Base-by-base conservation (phyloP, 2,888 invertebrate genomes). In the Protodeltote pygarga region DNA sequence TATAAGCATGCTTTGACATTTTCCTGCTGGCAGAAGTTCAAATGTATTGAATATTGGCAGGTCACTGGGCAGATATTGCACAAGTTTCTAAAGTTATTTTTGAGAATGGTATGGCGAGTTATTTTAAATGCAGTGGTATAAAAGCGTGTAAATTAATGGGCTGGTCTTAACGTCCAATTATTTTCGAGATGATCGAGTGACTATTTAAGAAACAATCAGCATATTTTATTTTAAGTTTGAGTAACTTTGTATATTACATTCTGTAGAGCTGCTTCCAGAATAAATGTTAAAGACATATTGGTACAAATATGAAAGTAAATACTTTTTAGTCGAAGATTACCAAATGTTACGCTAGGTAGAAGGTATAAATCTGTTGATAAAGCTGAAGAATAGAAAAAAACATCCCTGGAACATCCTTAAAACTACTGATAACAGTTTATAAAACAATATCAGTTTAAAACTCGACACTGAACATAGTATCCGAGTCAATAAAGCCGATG, bases 21-120 rank as follows among this genome's bases (percentile, higher is more conserved):
- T 57, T 38, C 20, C 34, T 37, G 29, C 48, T 71, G 65, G 70
- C 70, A 64, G 23, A 10, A 29, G 1, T n/a, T 60, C 68, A 64
- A 67, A 29, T 41, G 47, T 47, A 72, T 72, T 62, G 73, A 51
- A 17, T 59, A 72, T 72, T 70, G 71, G 71, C 71, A 69, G 57
- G 28, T 46, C 24, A 29, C 49, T 9, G 23, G 5, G 51, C 24
- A 32, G n/a, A n/a, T 19, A 28, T 45, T 55, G 19, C 60, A 44
- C 47, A 50, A 58, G 34, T n/a, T 32, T 46, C 11, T 28, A 38
- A 25, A 42, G 33, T 20, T 32, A 32, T 41, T 27, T 33, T 19
- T 20, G 23, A 40, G 44, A 28, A 38, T 29, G 41, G 33, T 38
- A 61, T 20, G 34, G 49, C 31, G 19, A 34, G 57, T 62, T 62